These are phyloP conservation scores for Xestia sexstrigata DNA, from an alignment of 2,888 invertebrate species.

Conservation along the genomic window DNA sequence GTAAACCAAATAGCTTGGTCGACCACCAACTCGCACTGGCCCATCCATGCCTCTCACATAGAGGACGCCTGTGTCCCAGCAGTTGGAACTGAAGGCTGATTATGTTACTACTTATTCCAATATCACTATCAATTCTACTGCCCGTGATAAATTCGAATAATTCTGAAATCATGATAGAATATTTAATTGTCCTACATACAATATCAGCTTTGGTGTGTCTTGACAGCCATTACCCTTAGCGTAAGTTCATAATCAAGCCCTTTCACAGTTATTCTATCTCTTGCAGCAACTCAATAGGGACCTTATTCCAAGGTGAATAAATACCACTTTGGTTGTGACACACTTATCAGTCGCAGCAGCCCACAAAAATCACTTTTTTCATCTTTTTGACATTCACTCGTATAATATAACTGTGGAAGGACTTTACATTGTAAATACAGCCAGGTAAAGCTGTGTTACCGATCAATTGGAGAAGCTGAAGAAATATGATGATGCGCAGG, in stretches of 20 bases:
- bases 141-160: neutral
- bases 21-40: no score
- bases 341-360: neutral
- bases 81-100: neutral
- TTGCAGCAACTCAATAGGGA: neutral
- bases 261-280: neutral
- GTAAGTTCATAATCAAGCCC: constrained; percentile 4
- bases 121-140: constrained; percentile 16
- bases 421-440: constrained; percentile 47
- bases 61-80: neutral
- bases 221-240: constrained; percentile 19
- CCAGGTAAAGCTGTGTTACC: constrained; percentile 13
- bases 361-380: neutral
- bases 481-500: neutral
- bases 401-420: neutral
- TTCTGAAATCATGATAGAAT: constrained; percentile 31
- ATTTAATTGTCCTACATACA: constrained; percentile 39
- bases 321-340: neutral
- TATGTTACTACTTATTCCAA: neutral
- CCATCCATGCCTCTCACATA: neutral
- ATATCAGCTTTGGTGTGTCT: constrained; percentile 37
- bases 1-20: no score
- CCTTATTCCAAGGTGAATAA: no score
- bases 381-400: neutral
- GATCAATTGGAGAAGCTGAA: constrained; percentile 34